Evolutionary conservation across 2,797 vertebrate species (phyloP).

Genomic region (Sebastes melanostomus): DNA sequence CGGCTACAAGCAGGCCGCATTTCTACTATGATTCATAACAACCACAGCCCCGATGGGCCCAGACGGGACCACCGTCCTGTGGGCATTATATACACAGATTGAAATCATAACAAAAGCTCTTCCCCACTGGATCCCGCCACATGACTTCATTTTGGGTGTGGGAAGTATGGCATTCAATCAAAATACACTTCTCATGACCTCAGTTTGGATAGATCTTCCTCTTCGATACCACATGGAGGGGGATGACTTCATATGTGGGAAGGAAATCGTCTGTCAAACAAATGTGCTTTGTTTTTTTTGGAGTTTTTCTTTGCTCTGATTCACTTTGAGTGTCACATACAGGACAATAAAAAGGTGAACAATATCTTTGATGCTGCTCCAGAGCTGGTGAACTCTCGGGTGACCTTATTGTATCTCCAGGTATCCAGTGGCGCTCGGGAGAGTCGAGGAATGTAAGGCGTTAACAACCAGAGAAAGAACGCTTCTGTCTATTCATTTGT

Average conservation of each 20-base stretch:
- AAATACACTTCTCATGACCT: slow-evolving; percentile 78
- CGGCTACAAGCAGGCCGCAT: slow-evolving; percentile 32
- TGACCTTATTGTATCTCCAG: neutral
- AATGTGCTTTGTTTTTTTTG: slow-evolving; percentile 39
- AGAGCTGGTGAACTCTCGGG: neutral
- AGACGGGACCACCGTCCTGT: slow-evolving; percentile 63
- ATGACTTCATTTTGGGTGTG: slow-evolving; percentile 80
- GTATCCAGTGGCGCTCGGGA: neutral
- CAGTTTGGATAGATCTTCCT: slow-evolving; percentile 68
- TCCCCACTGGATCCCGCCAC: slow-evolving; percentile 64
- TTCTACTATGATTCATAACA: slow-evolving; percentile 47
- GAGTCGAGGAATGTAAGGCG: neutral
- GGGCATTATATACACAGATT: slow-evolving; percentile 63
- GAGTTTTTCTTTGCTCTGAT: neutral
- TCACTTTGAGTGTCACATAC: slow-evolving; percentile 8
- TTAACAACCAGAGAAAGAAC: neutral
- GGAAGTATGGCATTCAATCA: slow-evolving; percentile 72
- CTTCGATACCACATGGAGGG: slow-evolving; percentile 62
- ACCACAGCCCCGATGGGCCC: slow-evolving; percentile 42
- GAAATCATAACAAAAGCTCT: slow-evolving; percentile 73
- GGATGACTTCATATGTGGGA: slow-evolving; percentile 64
- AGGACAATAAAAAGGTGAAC: neutral
- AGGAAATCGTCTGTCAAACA: slow-evolving; percentile 64
- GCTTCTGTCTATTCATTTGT: neutral
- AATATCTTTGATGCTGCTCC: neutral